Evolutionary conservation across 2,888 invertebrate genomes (phyloP), one percentile per base, ranked within the genome.

Genomic region (Spisula solida): DNA sequence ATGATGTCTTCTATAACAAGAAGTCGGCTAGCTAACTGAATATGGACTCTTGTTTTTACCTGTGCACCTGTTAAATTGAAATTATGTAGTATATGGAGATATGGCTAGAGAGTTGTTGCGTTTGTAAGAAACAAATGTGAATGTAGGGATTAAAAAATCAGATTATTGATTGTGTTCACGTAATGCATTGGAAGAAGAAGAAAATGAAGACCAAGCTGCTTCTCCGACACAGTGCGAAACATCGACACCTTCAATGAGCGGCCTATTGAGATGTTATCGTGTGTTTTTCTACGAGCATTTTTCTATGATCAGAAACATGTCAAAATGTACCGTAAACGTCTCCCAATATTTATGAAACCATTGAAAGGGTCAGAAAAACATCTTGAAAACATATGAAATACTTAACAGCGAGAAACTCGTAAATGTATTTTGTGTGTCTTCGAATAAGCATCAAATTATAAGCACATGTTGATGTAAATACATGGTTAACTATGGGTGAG

Each of bases 321-420:
- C 86, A 66, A 34, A n/a, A 70, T 18, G 31, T 48, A 78, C 86
- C 66, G 70, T 86, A 86, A 86, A 81, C 70, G 86, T 81, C 81
- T 47, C 47, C 34, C 51, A 47, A 48, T 75, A 70, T 86, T 70
- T 81, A 20, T 20, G 84, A 84, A 84, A 51, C 82, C 56, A 82
- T 60, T 41, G 25, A 14, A 75, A 78, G 78, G 88, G 75, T 81
- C 81, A 80, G 55, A 80, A 47, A 41, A 83, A 86, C 90, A 88
- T 91, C 88, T 91, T 88, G 87, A 91, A 91, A 87, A 85, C 88
- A 91, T 88, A 88, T 88, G 90, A 88, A 88, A 81, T 66, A 70
- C 86, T 84, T 81, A 81, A 81, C 70, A 86, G 75, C 48, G 34
- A 75, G 55, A 41, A 51, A 75, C 66, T 82, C 85, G 82, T 83